Percentiles rank a stretch among this genome's conserved stretches.
These are phyloP conservation scores for Callorhinus ursinus DNA, from an alignment of 2,113 vertebrate genomes.

Conservation along the genomic window DNA sequence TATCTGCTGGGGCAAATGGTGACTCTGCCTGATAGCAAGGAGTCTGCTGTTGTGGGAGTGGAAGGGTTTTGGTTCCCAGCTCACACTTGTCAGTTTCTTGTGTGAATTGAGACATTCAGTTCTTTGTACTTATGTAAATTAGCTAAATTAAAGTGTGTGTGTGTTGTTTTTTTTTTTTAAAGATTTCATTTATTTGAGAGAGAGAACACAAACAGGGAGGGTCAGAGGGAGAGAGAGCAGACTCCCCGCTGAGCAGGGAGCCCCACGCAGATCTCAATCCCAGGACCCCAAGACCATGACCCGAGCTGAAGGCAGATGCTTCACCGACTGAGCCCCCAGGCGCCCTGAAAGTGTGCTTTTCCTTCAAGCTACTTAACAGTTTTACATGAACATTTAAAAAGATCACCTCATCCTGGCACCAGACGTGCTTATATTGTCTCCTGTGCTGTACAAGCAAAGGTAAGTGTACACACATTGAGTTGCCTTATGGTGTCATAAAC, in stretches of 20 bases:
- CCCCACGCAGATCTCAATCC: too few species aligned
- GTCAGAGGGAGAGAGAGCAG: too few species aligned
- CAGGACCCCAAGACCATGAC: too few species aligned
- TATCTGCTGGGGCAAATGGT: neutral
- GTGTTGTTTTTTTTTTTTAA: neutral
- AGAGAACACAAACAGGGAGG: too few species aligned
- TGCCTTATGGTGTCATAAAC: fast-evolving
- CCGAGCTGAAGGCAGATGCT: too few species aligned
- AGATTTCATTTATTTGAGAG: too few species aligned
- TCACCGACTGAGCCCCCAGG: too few species aligned
- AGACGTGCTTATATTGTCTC: neutral
- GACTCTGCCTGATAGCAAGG: neutral
- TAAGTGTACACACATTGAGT: fast-evolving
- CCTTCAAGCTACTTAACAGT: neutral
- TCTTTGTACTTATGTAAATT: neutral
- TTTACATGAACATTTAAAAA: neutral
- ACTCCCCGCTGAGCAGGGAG: too few species aligned
- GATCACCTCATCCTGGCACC: neutral
- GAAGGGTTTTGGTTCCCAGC: neutral
- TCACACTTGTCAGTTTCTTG: neutral
- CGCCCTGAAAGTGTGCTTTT: too few species aligned
- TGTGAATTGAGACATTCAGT: neutral
- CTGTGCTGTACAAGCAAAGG: neutral
- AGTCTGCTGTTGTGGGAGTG: neutral
- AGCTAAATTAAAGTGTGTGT: neutral